Conservation (phyloP, 2,797 vertebrate genomes). For the Ara ararauna region DNA sequence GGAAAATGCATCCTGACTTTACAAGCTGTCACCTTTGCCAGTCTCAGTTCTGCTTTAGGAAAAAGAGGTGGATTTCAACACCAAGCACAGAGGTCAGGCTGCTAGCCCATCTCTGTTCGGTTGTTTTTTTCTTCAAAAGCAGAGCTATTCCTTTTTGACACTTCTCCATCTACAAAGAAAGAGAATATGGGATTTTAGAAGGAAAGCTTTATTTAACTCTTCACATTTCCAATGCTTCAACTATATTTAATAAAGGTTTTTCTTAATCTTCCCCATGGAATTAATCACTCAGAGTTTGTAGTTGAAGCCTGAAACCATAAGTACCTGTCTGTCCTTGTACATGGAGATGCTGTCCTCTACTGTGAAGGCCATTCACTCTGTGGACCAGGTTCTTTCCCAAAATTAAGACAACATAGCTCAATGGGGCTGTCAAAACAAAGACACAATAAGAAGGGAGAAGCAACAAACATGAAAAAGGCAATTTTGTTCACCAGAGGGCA, state of each 20-base stretch:
- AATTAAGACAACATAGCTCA: background rate
- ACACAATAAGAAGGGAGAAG: background rate
- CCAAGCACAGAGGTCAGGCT: background rate
- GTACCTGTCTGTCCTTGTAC: background rate
- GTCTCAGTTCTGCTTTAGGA: background rate
- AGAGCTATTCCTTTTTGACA: background rate
- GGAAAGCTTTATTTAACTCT: background rate
- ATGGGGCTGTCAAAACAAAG: background rate
- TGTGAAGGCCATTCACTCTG: background rate
- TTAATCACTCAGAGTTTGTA: background rate
- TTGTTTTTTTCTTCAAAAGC: background rate
- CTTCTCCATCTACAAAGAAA: background rate
- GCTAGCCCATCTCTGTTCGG: background rate
- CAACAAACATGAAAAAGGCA: background rate
- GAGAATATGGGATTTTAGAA: background rate
- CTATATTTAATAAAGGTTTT: background rate
- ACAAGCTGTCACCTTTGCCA: background rate
- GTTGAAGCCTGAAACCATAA: background rate
- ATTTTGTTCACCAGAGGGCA: background rate
- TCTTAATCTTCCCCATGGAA: background rate
- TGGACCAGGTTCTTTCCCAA: background rate
- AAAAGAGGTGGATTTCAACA: fast-evolving
- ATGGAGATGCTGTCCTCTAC: background rate
- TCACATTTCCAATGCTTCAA: background rate
- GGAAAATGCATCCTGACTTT: background rate